Evolutionary conservation across 2,797 vertebrate species (phyloP).

Genomic region (Anniella stebbinsi): DNA sequence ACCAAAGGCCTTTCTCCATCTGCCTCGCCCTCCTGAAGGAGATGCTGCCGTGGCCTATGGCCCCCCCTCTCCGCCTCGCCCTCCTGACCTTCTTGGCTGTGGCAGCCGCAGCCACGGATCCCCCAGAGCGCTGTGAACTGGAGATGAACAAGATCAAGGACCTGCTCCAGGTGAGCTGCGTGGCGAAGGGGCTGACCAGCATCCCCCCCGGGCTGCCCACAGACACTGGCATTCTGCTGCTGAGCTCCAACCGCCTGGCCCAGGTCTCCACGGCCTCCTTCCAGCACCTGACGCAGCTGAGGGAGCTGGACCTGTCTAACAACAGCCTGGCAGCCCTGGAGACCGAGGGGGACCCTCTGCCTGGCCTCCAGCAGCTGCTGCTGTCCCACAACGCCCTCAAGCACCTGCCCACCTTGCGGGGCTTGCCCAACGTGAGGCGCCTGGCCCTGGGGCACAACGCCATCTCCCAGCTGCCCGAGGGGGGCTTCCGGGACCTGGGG

Average conservation of each 20-base stretch:
- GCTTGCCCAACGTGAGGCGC: not conserved
- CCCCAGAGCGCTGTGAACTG: rapidly evolving
- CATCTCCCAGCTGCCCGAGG: not conserved
- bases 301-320: conserved; percentile 49
- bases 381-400: conserved; percentile 64
- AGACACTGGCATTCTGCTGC: conserved; percentile 41
- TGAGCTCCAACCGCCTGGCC: conserved; percentile 51
- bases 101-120: rapidly evolving
- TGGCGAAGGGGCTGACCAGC: conserved; percentile 16
- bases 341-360: not conserved
- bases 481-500: conserved; percentile 35
- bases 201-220: conserved; percentile 44
- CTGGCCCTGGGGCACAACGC: conserved; percentile 45
- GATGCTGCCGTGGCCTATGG: not conserved
- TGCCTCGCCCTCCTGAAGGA: not conserved
- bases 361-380: conserved; percentile 30
- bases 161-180: conserved; percentile 62
- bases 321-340: conserved; percentile 41
- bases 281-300: conserved; percentile 34
- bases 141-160: conserved; percentile 37
- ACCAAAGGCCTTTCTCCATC: not conserved
- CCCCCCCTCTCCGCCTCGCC: not conserved
- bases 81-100: not conserved
- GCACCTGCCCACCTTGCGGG: conserved; percentile 40
- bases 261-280: not conserved